phyloP scores from a whole-genome alignment of 2,113 vertebrate genomes.

The Macroglossus sobrinus region DNA sequence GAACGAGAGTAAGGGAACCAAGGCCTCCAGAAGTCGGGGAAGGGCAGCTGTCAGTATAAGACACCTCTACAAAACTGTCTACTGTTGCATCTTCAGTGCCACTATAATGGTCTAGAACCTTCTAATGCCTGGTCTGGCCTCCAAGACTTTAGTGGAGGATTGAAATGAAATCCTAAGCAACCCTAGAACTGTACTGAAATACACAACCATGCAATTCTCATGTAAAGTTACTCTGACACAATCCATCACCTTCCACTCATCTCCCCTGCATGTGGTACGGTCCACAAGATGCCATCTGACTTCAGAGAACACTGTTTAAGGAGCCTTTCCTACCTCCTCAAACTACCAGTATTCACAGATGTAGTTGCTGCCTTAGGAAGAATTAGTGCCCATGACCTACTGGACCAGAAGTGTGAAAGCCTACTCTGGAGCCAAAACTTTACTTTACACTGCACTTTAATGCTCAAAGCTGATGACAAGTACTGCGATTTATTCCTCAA shows the following conservation, averaged over 20 bases:
- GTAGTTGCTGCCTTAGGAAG: slow-evolving; percentile 68
- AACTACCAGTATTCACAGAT: slow-evolving; percentile 38
- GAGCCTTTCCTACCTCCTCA: slow-evolving; percentile 38
- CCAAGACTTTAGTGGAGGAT: not conserved
- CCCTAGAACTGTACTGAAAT: not conserved
- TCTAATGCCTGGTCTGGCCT: not conserved
- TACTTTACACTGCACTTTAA: slow-evolving; percentile 75
- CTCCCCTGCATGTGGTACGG: slow-evolving; percentile 55
- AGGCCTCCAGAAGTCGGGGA: not conserved
- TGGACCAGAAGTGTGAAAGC: slow-evolving; percentile 80
- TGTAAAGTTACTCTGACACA: not conserved
- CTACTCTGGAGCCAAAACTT: slow-evolving; percentile 75
- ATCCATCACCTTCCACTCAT: not conserved
- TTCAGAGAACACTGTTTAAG: slow-evolving; percentile 38
- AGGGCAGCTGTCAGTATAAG: fast-evolving
- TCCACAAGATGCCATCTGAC: slow-evolving; percentile 32
- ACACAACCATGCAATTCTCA: not conserved
- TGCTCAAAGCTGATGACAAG: slow-evolving; percentile 72
- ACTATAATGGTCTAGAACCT: not conserved
- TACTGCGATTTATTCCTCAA: slow-evolving; percentile 73
- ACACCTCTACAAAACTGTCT: not conserved
- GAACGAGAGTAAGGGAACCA: fast-evolving
- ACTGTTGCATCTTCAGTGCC: not conserved
- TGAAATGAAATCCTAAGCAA: not conserved
- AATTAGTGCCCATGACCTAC: slow-evolving; percentile 75